Base-by-base conservation (phyloP, 2,113 vertebrate genomes). In the Meriones unguiculatus region DNA sequence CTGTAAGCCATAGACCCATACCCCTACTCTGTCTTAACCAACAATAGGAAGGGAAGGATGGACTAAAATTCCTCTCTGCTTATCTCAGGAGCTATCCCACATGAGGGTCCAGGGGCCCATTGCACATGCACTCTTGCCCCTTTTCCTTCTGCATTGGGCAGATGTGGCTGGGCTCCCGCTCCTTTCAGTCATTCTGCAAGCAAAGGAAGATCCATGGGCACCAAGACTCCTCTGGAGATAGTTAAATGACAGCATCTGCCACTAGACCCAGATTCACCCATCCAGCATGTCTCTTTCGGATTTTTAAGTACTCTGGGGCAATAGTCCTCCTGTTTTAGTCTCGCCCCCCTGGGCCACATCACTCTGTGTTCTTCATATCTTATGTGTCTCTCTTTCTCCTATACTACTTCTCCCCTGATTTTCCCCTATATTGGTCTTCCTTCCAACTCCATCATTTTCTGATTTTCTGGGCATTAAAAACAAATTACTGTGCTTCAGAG, bases 61-160 rank as follows among this genome's bases (percentile, higher is more conserved):
- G 50, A 38, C 50, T 62, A 35, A 78, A 76, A 78, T 80, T 78
- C 89, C 81, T 91, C 64, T 82, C 69, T 15, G 67, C 77, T 93
- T 86, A 65, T 91, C 78, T 69, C 91, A 38, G 73, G 84, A 95
- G n/a, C 7, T 81, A 92, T 57, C 85, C 69, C 88, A 92, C 20
- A 18, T 59, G 75, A 65, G 67, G 24, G 67, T 7, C 6, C 1
- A 7, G 6, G 13, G 38, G 13, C 30, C 22, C 22, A 46, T 28
- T 87, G 35, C 17, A 5, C 30, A 11, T 46, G 28, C 4, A 1
- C 14, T 11, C 70, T 67, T 38, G 57, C 25, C 15, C 50, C 50
- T 50, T 22, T 35, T 15, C 57, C 76, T 12, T 32, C 41, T 76
- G 65, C 64, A 4, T 14, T 67, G 54, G 50, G 59, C 12, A 20